Evolutionary conservation across 2,113 vertebrate species (phyloP).

Genomic region (Diglossa brunneiventris): DNA sequence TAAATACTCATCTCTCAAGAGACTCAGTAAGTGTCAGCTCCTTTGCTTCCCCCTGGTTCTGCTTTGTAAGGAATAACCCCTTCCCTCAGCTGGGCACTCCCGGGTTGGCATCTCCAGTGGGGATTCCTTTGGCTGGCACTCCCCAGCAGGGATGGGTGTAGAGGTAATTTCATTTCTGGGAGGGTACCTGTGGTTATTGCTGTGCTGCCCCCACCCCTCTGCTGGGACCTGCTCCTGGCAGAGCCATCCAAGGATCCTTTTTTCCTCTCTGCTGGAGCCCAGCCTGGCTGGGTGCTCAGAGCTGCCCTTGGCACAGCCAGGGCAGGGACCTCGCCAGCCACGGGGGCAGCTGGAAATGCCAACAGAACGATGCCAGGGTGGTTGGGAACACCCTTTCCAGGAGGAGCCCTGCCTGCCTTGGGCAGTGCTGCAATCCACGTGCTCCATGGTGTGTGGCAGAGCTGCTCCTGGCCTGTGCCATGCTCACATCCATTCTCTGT

Average conservation of each 20-base stretch:
- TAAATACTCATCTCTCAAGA: constrained; percentile 97
- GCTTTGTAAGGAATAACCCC: background rate
- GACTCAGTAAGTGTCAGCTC: constrained; percentile 88
- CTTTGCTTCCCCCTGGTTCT: background rate
- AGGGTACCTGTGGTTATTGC: background rate
- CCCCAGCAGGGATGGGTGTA: background rate
- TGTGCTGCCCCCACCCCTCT: background rate
- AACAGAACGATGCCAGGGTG: background rate
- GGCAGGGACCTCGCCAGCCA: background rate
- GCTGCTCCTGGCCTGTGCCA: background rate
- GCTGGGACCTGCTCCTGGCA: background rate
- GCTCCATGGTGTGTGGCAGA: background rate
- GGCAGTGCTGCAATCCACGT: background rate
- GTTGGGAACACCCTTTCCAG: background rate
- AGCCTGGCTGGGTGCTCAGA: background rate
- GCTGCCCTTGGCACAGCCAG: background rate
- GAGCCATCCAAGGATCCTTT: background rate
- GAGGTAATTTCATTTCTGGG: background rate
- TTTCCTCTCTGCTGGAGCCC: background rate
- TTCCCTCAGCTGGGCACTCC: background rate
- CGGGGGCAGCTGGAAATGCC: background rate
- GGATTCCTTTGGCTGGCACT: background rate
- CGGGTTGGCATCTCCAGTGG: background rate
- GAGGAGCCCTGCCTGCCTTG: background rate
- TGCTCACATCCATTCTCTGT: background rate